phyloP scores from a whole-genome alignment of 2,113 vertebrate genomes.

The Fregata magnificens region DNA sequence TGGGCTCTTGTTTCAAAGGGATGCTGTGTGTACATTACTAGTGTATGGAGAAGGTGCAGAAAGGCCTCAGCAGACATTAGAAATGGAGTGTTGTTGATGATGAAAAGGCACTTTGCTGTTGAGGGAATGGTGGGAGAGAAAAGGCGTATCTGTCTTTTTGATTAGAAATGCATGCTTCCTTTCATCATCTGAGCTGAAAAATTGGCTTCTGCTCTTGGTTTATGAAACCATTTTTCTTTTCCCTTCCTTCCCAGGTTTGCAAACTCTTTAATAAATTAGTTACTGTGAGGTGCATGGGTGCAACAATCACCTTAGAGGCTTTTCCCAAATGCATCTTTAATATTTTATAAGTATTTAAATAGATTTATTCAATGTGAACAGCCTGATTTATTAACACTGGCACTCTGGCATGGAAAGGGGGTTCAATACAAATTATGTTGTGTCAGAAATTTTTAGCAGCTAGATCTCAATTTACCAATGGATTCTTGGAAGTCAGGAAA shows the following conservation, averaged over 20 bases:
- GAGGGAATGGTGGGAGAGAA: slow-evolving; percentile 79
- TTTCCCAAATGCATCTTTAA: slow-evolving; percentile 84
- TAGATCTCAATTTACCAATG: slow-evolving; percentile 64
- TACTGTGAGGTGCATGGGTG: slow-evolving; percentile 81
- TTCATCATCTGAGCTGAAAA: slow-evolving; percentile 84
- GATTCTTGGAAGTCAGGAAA: slow-evolving; percentile 57
- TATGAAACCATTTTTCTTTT: slow-evolving; percentile 86
- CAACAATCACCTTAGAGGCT: slow-evolving; percentile 82
- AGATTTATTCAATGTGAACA: slow-evolving; percentile 81
- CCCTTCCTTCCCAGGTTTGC: slow-evolving; percentile 82
- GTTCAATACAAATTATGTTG: slow-evolving; percentile 73
- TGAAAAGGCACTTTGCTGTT: slow-evolving; percentile 83
- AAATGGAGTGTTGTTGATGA: slow-evolving; percentile 84
- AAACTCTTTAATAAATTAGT: slow-evolving; percentile 87
- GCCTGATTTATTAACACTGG: slow-evolving; percentile 78
- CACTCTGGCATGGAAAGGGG: slow-evolving; percentile 62
- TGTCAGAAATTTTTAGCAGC: slow-evolving; percentile 71
- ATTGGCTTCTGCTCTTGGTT: slow-evolving; percentile 83
- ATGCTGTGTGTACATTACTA: slow-evolving; percentile 79
- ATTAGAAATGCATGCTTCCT: slow-evolving; percentile 86
- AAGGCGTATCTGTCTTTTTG: slow-evolving; percentile 85
- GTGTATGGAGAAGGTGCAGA: slow-evolving; percentile 78
- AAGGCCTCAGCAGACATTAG: slow-evolving; percentile 80
- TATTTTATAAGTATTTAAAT: slow-evolving; percentile 88
- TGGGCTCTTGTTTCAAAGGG: slow-evolving; percentile 83